Evolutionary conservation across 1,140 invertebrate species (phyloP).

Genomic region (Adoxophyes honmai): DNA sequence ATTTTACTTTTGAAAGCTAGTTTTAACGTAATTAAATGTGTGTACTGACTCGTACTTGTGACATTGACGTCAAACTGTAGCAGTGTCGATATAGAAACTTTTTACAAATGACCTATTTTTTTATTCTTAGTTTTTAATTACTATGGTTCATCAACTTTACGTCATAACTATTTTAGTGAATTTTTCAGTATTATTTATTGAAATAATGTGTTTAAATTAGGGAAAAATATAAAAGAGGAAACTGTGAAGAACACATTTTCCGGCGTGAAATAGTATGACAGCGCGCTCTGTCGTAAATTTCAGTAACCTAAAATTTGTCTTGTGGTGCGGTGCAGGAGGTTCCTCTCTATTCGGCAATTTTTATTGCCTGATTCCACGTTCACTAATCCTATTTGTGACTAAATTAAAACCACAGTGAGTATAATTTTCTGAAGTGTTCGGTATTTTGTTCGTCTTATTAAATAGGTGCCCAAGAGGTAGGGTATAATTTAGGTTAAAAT

Average conservation of each 20-base stretch:
- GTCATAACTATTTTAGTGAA: too few relatives aligned
- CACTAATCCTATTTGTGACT: conserved; percentile 51
- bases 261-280: conserved; percentile 28
- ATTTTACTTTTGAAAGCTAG: neutral
- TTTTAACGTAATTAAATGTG: neutral
- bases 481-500: conserved; percentile 35
- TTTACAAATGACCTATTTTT: neutral
- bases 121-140: too few relatives aligned
- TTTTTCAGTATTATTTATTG: too few relatives aligned
- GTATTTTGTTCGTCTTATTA: neutral
- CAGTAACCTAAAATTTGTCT: conserved; percentile 52
- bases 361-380: conserved; percentile 49
- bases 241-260: conserved; percentile 30
- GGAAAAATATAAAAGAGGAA: too few relatives aligned
- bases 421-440: conserved; percentile 19
- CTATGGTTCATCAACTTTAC: too few relatives aligned
- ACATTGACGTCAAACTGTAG: conserved; percentile 11
- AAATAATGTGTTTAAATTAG: too few relatives aligned
- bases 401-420: conserved; percentile 58
- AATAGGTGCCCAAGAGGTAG: neutral
- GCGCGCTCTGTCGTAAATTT: conserved; percentile 47
- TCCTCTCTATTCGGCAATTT: conserved; percentile 35
- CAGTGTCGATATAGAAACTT: neutral
- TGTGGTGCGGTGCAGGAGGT: conserved; percentile 62
- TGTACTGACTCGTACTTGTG: neutral